Evolutionary conservation across 1,140 invertebrate genomes (phyloP), one percentile per base, ranked within the genome.

Genomic region (Grapholita molesta): DNA sequence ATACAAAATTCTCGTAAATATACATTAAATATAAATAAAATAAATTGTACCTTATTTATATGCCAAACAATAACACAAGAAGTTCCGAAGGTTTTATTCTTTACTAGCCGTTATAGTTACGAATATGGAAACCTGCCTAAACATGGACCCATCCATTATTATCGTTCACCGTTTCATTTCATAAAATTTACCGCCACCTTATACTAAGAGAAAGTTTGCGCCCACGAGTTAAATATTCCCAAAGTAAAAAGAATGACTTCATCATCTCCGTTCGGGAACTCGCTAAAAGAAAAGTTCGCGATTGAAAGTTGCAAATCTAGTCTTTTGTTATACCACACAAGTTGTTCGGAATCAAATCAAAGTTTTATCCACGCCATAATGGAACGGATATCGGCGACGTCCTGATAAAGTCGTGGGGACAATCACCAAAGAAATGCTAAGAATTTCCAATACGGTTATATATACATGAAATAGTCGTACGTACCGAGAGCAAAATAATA

Each of bases 331-430:
- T 52, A 65, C 78, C 79, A 82, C 82, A 79, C 74, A 88, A 90
- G 71, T 83, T 83, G 76, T 83, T 77, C 70, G 79, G 81, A 84
- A 90, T 86, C 86, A 80, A 88, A 90, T 90, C 86, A 88, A 90
- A 90, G 80, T 90, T 90, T 90, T 84, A 88, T 84, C 83, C 79
- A 76, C 67, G 78, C 87, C 80, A 85, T 88, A 90, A 89, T 89
- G 75, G 80, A 86, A 77, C 83, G 83, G 87, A 90, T 89, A 90
- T 85, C 80, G 77, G 18, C 74, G 70, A 77, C 76, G 74, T 85
- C 74, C 70, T 67, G 76, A 78, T 79, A 79, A 83, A 84, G 76
- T 74, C 73, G 66, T 42, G 68, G 73, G 73, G 78, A 85, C 78
- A 83, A 74, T 80, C 70, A 72, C 64, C 64, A 18, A 64, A 67